phyloP scores from a whole-genome alignment of 1,140 invertebrate genomes.

The Drosophila equinoxialis region DNA sequence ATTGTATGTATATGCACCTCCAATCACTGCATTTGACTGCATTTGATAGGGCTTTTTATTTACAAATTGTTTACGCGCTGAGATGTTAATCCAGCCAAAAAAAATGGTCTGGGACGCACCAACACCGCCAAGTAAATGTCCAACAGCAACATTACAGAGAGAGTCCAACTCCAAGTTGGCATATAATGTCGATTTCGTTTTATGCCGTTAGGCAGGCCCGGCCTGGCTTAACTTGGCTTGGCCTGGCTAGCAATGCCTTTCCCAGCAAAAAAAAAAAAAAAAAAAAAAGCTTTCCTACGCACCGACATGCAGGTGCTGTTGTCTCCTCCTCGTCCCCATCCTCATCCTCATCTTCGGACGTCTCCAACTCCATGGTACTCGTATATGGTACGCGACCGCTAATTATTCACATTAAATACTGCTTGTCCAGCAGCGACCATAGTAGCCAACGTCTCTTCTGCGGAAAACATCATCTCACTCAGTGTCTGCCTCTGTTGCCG shows the following conservation, averaged over 20 bases:
- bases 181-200: conserved; percentile 82
- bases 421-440: conserved; percentile 58
- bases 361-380: conserved; percentile 15
- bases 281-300: conserved; percentile 79
- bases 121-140: neutral
- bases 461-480: conserved; percentile 22
- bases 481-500: neutral
- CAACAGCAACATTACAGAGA: conserved; percentile 28
- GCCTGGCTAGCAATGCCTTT: conserved; percentile 62
- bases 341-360: conserved; percentile 6
- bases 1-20: neutral
- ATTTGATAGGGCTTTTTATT: conserved; percentile 81
- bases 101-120: conserved; percentile 35
- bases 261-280: conserved; percentile 48
- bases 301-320: conserved; percentile 72
- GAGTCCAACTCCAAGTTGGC: conserved; percentile 42
- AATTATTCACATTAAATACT: conserved; percentile 82
- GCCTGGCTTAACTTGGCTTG: conserved; percentile 15
- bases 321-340: conserved; percentile 1
- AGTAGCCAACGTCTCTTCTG: conserved; percentile 11
- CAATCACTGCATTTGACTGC: conserved; percentile 45
- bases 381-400: conserved; percentile 80
- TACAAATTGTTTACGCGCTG: conserved; percentile 82
- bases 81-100: conserved; percentile 72
- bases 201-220: conserved; percentile 69